Base-by-base conservation (phyloP, 2,888 invertebrate genomes). In the Petrophora chlorosata region DNA sequence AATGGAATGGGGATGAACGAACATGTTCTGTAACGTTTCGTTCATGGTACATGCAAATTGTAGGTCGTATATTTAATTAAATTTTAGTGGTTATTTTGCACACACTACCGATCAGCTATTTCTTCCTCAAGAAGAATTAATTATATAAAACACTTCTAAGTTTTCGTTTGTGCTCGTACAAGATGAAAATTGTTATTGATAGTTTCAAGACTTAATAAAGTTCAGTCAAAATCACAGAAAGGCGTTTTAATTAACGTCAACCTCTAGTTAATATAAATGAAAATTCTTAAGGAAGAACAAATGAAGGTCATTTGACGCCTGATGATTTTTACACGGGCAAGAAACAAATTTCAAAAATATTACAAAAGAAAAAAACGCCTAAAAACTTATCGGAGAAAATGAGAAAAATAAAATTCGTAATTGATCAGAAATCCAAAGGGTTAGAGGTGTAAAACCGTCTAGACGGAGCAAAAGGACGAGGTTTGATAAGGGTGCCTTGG, bases 381-480 rank as follows among this genome's bases (percentile, higher is more conserved):
- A 13, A 23, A 25, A 28, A 13, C 7, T 4, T 36, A 19, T 23
- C 16, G 9, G n/a, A 10, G 2, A 4, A 38, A 33, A 38, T 10
- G 14, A 19, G 8, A 4, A 32, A 26, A 73, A 74, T 67, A 76
- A 71, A 74, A 80, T 66, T 75, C 72, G 70, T 79, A 79, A 85
- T 79, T 78, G 79, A 74, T 76, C 74, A 78, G 82, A 76, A 76
- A 75, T 79, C 79, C 64, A 75, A 80, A 85, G 81, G 85, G 85
- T 85, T 82, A 76, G 70, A 87, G 85, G 87, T 87, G 87, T 79
- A 83, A 82, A 80, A 67, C 73, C 81, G 89, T 89, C 89, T 89
- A 89, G 89, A 89, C 89, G 85, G 79, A 77, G 85, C 83, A 76
- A 82, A 79, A 82, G 81, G 82, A 82, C 82, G 81, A 79, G 75